Conservation (phyloP, 2,113 vertebrate genomes). For the Protobothrops flavoviridis region DNA sequence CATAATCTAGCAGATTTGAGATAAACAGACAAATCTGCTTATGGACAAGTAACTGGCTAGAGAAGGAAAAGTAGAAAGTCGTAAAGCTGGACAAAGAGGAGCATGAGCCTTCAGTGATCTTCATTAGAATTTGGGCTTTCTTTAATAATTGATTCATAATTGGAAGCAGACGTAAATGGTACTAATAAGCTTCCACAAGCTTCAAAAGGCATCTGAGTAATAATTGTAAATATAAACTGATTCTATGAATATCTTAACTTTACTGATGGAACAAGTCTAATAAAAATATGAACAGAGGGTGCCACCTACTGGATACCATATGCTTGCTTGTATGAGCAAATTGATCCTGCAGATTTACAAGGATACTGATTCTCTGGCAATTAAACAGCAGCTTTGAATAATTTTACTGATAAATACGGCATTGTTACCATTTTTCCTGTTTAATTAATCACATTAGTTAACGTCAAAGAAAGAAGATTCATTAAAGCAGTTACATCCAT, state of each 20-base stretch:
- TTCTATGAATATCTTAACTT: neutral
- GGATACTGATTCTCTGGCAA: neutral
- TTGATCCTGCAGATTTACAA: neutral
- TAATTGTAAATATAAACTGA: neutral
- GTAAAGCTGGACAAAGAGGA: neutral
- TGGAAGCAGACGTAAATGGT: neutral
- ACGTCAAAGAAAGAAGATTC: neutral
- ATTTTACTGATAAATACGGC: neutral
- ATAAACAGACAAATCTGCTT: neutral
- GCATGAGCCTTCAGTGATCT: neutral
- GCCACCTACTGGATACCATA: neutral
- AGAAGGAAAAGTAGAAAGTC: neutral
- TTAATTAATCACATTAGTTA: neutral
- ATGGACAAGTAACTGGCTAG: neutral
- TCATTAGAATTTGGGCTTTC: neutral
- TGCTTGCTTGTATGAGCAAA: neutral
- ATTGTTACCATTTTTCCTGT: neutral
- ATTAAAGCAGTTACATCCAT: neutral
- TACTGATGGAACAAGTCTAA: neutral
- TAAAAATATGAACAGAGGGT: neutral
- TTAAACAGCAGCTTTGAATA: neutral
- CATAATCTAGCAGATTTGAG: neutral
- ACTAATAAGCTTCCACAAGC: neutral
- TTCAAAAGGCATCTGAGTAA: neutral
- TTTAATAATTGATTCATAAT: neutral